Evolutionary conservation across 37 sponge, comb jelly and placozoan genomes (phyloP), one percentile per base, ranked within the genome.

Genomic region (Aplysina aerophoba): DNA sequence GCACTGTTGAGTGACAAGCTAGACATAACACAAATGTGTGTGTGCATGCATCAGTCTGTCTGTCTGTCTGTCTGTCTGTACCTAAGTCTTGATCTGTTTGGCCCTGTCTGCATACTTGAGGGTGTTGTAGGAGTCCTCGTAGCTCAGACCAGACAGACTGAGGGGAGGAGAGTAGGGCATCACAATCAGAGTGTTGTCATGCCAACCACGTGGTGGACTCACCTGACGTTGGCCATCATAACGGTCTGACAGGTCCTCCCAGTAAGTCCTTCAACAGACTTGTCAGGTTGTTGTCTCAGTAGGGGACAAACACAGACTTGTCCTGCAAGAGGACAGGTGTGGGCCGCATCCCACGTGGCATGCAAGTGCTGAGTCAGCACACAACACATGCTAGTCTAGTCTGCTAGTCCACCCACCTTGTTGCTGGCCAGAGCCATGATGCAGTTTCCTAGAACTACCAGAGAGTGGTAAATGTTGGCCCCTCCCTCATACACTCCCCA

Each of bases 81-180:
- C 95, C 74, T 88, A 91, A 3, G 94, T 85, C 81, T 93, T 97
- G 75, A 97, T 97, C 64, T 92, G 92, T 79, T 95, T 93, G 19
- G 97, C 99, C 55, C 99, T 89, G 91, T 96, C 95, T 20, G 99
- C 99, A 85, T 99, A 99, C 83, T 91, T 97, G 55, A 99, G 87
- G 0, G 99, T 97, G 85, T 99, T 99, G 85, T 97, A 97, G 6
- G 96, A 95, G 65, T 99, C 99, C 62, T 99, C 99, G 83, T 89
- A 95, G 66, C 67, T 85, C 66, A 91, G 84, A 31, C 83, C 88
- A 38, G 95, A 95, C 21, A 97, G 99, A 85, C 96, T 95, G 69
- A 25, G 40, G 31, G 53, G 33, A 17, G 55, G 22, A 80, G 35
- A 36, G 65, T 44, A 31, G 71, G 40, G 44, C 27, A 37, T 5